Percentiles rank a stretch among this genome's conserved stretches.
phyloP scores from a whole-genome alignment of 2,113 vertebrate species.

The Tretioscincus oriximinensis region DNA sequence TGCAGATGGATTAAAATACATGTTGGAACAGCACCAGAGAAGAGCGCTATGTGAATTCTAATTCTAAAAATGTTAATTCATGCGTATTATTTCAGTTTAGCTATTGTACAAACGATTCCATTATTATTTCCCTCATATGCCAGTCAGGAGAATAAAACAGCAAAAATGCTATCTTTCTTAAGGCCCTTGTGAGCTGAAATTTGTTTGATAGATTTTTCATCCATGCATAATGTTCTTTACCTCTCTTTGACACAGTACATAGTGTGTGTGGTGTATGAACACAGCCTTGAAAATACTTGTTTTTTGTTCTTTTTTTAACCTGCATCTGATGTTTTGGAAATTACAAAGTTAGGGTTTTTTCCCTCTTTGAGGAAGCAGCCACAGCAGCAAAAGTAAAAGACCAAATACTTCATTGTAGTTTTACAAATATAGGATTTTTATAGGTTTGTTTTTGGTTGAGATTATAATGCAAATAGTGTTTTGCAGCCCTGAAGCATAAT shows the following conservation, averaged over 20 bases:
- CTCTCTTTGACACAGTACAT: background rate
- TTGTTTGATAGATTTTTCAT: background rate
- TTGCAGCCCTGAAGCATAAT: constrained; percentile 41
- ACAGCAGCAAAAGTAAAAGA: background rate
- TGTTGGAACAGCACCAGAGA: background rate
- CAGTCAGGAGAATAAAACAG: background rate
- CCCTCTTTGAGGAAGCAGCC: background rate
- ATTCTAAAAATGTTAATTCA: background rate
- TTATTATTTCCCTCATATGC: background rate
- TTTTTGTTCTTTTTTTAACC: too few relatives aligned
- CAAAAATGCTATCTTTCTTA: background rate
- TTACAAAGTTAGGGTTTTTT: background rate
- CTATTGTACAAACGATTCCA: background rate
- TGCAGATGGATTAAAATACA: too few relatives aligned
- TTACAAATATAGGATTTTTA: constrained; percentile 24
- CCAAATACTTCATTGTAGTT: accelerated
- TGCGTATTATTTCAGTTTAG: background rate
- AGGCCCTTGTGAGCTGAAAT: background rate
- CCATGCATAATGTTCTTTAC: background rate
- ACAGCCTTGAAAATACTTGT: too few relatives aligned
- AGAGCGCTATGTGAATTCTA: background rate
- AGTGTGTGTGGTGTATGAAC: too few relatives aligned
- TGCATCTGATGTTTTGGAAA: too few relatives aligned
- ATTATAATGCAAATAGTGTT: constrained; percentile 50
- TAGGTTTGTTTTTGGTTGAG: constrained; percentile 39